A percentile compares a stretch with the other conserved stretches of the same genome.
These are phyloP conservation scores for Wiebesia pumilae DNA, from an alignment of 1,140 invertebrate species.

Conservation along the genomic window DNA sequence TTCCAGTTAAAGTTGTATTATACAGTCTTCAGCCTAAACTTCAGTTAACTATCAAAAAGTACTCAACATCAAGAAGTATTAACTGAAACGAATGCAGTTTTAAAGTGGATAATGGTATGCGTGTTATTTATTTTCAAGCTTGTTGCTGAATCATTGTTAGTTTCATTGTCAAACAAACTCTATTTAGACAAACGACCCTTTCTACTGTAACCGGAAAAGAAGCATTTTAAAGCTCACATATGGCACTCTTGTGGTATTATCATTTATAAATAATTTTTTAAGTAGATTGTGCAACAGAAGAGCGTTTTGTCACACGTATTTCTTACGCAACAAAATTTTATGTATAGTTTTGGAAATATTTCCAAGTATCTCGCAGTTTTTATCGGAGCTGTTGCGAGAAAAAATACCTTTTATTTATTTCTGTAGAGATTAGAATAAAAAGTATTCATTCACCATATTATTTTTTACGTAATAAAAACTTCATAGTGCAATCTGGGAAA, in stretches of 20 bases:
- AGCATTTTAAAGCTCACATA: neutral
- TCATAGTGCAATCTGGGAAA: slow-evolving; percentile 8
- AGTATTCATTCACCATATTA: neutral
- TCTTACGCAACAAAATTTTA: neutral
- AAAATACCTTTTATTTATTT: neutral
- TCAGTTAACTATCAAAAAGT: no score
- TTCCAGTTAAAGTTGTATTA: no score
- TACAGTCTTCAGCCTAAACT: no score
- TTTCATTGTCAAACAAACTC: neutral
- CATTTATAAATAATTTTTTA: no score
- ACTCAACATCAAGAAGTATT: no score
- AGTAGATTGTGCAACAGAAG: no score
- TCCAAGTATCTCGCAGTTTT: neutral
- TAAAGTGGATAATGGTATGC: neutral
- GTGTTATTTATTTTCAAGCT: neutral
- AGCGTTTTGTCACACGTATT: neutral
- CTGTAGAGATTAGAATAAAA: neutral
- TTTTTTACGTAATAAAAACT: slow-evolving; percentile 8
- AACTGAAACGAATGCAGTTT: neutral
- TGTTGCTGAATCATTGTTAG: neutral
- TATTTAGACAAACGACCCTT: neutral
- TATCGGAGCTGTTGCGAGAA: neutral
- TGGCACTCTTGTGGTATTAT: no score
- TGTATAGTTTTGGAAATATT: neutral
- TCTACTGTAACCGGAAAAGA: neutral